Evolutionary conservation across 2,797 vertebrate species (phyloP).

Genomic region (Gorsachius magnificus): DNA sequence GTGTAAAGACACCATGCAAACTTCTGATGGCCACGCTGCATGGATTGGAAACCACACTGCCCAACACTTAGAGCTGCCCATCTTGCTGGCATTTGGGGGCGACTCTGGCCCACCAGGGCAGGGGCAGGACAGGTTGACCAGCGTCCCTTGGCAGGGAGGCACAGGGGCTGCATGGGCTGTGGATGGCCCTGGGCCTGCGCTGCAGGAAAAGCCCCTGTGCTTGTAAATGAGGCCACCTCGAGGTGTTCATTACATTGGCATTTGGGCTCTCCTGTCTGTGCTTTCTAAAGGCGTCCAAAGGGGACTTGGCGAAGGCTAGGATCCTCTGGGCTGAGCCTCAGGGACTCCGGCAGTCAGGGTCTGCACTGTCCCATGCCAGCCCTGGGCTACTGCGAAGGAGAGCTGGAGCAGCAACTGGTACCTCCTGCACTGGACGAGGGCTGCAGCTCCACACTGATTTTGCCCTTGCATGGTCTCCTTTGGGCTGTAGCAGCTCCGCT

Average conservation of each 20-base stretch:
- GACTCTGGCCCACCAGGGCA: neutral
- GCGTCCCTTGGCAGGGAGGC: neutral
- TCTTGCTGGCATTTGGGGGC: neutral
- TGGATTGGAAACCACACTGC: neutral
- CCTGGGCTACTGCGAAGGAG: neutral
- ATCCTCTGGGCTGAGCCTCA: neutral
- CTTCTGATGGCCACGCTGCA: neutral
- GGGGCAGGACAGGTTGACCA: neutral
- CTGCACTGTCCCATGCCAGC: neutral
- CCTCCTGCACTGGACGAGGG: neutral
- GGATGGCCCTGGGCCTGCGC: neutral
- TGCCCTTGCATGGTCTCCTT: accelerated
- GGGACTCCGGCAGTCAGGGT: neutral
- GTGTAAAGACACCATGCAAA: neutral
- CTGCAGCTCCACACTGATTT: accelerated
- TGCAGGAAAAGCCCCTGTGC: neutral
- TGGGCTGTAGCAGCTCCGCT: accelerated
- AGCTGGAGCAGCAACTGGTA: neutral
- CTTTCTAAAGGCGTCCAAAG: neutral
- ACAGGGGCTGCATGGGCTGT: neutral
- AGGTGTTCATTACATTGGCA: neutral
- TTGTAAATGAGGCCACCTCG: neutral
- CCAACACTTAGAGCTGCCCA: neutral
- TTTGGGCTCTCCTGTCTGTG: neutral
- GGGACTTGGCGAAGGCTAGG: neutral